phyloP scores from a whole-genome alignment of 2,113 vertebrate genomes.

The Cavia porcellus region DNA sequence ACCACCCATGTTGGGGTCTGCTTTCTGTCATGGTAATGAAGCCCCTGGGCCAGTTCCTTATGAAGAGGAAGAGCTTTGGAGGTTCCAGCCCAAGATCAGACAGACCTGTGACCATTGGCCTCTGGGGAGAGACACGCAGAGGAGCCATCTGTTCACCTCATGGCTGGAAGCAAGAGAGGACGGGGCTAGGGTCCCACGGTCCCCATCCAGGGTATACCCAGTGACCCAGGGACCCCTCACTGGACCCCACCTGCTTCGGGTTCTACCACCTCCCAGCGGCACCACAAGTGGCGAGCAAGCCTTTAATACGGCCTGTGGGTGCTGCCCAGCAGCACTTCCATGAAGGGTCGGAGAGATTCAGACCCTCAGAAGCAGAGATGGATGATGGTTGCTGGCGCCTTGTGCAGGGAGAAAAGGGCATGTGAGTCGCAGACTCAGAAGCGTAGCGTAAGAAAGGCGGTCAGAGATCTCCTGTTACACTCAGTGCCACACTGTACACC shows the following conservation, averaged over 20 bases:
- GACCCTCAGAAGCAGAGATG: neutral
- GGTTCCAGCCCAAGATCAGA: neutral
- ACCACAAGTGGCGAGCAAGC: neutral
- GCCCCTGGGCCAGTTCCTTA: neutral
- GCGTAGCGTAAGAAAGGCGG: neutral
- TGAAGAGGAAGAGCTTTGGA: neutral
- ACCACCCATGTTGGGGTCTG: neutral
- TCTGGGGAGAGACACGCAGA: neutral
- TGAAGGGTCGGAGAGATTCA: neutral
- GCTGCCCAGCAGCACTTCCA: neutral
- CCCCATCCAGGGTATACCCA: neutral
- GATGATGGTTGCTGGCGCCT: neutral
- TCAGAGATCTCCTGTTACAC: neutral
- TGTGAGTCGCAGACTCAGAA: neutral
- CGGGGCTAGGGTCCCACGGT: neutral
- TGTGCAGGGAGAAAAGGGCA: neutral
- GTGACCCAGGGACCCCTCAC: neutral
- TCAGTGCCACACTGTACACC: fast-evolving
- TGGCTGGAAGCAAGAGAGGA: neutral
- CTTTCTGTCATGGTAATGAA: neutral
- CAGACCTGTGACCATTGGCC: neutral
- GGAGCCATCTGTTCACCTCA: neutral
- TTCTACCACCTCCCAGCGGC: neutral
- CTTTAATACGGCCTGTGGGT: neutral
- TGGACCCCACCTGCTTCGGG: neutral